Base-by-base conservation (phyloP, 2,888 invertebrate species). In the Nemotelus nigrinus region DNA sequence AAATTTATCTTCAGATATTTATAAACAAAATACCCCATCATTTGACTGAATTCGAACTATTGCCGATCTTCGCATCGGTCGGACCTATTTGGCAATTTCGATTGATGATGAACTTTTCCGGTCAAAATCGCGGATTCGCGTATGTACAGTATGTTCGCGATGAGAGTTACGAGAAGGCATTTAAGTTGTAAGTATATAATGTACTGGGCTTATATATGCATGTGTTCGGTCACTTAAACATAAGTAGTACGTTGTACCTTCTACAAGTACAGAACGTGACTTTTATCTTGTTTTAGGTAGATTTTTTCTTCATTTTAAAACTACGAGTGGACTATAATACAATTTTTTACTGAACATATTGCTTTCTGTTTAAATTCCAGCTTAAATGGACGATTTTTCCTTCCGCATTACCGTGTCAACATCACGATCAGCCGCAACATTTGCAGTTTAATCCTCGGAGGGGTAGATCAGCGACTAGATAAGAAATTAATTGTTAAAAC, bases 101-200 rank as follows among this genome's bases (percentile, higher is more conserved):
- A 0, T 25, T 79, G 7, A 79, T 79, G 79, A 79, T 79, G 79
- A 79, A 77, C 55, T 79, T 79, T 68, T 79, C 79, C n/a, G 79
- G 79, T n/a, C 43, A 75, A 48, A 79, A 79, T 48, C 72, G 79
- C 8, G 79, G 79, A n/a, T 79, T 77, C 47, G 79, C 72, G 2
- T 79, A 75, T 8, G 2, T 79, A 2, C 79, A 77, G 44, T 79
- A 77, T 57, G 25, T 79, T 63, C 65, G 45, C 47, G 77, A 77
- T 2, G 55, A 67, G 47, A 41, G 68, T 60, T 68, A 68, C 39
- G 39, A 10, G 2, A 2, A n/a, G 39, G 79, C 77, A 3, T 58
- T 79, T 10, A 25, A 57, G 39, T 3, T 41, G 79, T 79, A 77
- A 78, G 79, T 41, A 65, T 55, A 7, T 43, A 8, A 25, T 25